A percentile compares a stretch with the other conserved stretches of the same genome.
These are phyloP conservation scores for Penaeus indicus DNA, from an alignment of 1,140 invertebrate species.

Conservation along the genomic window DNA sequence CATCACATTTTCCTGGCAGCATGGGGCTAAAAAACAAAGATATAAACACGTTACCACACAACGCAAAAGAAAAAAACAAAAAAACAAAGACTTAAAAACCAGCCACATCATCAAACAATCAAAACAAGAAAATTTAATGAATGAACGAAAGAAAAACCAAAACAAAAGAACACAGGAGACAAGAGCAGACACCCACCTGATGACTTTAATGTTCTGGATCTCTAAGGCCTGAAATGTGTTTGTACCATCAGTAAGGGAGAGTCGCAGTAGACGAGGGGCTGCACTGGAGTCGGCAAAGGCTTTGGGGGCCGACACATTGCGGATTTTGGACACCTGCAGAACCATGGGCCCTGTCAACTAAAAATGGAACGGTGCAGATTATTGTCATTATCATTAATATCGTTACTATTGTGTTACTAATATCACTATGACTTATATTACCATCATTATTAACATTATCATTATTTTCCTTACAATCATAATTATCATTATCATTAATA, in stretches of 20 bases:
- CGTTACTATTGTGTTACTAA: neutral
- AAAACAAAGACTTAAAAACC: too few relatives aligned
- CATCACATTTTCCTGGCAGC: too few relatives aligned
- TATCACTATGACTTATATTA: neutral
- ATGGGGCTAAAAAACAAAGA: too few relatives aligned
- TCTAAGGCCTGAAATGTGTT: slow-evolving; percentile 83
- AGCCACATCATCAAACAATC: too few relatives aligned
- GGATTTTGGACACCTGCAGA: slow-evolving; percentile 88
- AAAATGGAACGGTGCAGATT: neutral
- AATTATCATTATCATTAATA: too few relatives aligned
- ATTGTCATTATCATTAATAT: neutral
- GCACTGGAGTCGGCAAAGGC: slow-evolving; percentile 86
- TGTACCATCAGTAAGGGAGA: slow-evolving; percentile 88
- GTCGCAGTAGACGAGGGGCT: slow-evolving; percentile 85
- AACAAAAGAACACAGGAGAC: neutral
- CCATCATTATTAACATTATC: neutral
- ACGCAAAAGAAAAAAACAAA: too few relatives aligned
- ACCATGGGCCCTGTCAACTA: slow-evolving; percentile 70
- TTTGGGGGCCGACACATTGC: slow-evolving; percentile 91
- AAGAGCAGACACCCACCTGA: neutral
- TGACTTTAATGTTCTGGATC: slow-evolving; percentile 69
- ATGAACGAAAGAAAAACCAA: neutral
- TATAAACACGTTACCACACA: too few relatives aligned
- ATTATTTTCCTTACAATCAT: too few relatives aligned
- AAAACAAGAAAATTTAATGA: neutral